phyloP scores from a whole-genome alignment of 2,113 vertebrate species.

The Dasyprocta punctata region DNA sequence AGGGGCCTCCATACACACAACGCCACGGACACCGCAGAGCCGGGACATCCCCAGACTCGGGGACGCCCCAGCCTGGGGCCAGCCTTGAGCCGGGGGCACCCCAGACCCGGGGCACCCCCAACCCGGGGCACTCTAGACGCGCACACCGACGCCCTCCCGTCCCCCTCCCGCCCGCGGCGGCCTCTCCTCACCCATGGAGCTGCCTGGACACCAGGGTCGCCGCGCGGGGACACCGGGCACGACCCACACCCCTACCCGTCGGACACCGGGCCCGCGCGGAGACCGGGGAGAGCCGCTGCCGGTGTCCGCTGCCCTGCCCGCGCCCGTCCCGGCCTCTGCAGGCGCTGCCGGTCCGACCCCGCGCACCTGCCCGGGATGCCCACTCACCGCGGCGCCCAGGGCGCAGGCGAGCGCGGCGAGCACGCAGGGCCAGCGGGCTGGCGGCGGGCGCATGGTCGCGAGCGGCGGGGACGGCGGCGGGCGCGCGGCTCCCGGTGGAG shows the following conservation, averaged over 20 bases:
- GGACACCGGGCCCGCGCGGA: background rate
- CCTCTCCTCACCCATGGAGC: background rate
- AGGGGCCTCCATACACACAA: background rate
- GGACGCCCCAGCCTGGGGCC: background rate
- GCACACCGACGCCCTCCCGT: background rate
- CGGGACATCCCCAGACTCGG: background rate
- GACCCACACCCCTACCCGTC: background rate
- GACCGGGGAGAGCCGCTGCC: background rate
- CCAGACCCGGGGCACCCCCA: background rate
- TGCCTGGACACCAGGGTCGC: background rate
- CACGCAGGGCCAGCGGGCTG: slow-evolving; percentile 54
- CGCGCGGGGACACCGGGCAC: background rate
- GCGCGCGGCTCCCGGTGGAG: background rate
- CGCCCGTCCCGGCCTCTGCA: background rate
- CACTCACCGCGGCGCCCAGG: slow-evolving; percentile 73
- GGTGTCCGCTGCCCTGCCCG: background rate
- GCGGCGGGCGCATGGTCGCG: slow-evolving; percentile 63
- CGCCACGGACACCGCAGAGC: background rate
- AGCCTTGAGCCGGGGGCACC: background rate
- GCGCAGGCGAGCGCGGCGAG: slow-evolving; percentile 69
- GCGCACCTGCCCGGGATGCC: background rate
- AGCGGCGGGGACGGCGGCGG: background rate
- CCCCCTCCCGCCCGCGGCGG: background rate
- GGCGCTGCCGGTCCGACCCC: too few relatives aligned
- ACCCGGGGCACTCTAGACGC: background rate